Evolutionary conservation across 2,797 vertebrate genomes (phyloP), one percentile per base, ranked within the genome.

Genomic region (Lerista edwardsae): DNA sequence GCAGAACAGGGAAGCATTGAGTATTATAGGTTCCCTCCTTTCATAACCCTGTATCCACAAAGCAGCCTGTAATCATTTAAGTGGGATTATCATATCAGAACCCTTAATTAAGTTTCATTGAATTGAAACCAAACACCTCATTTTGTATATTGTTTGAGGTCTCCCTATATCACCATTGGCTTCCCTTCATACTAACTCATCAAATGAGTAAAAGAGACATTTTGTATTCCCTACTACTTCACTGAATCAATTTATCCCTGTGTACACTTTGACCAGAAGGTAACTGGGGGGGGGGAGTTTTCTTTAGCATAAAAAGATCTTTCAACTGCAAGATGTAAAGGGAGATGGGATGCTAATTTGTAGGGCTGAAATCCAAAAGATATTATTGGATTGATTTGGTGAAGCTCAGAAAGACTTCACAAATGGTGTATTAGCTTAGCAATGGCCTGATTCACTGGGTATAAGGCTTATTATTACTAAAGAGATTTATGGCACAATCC

Each of bases 1-100:
- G 92, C 89, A 96, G 92, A 95, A 95, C 92, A 74, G 95, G 95
- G 94, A 94, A 96, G 93, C 89, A 93, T 95, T 94, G 94, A 92
- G 92, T 94, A 94, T 95, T 92, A 90, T 92, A 86, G n/a, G 89
- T 91, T 89, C 86, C 76, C 86, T 80, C 89, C 90, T 94, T 87
- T 90, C 88, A 75, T 82, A 80, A 86, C 89, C 88, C 89, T 84
- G 92, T 84, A 90, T 94, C 91, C 84, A 80, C 51, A 41, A 84
- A 87, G 82, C 75, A 74, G 89, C 85, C 89, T 90, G 86, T 92
- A 93, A 94, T 90, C 91, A 86, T 94, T 91, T 95, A 94, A 96
- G 92, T 94, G 88, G 85, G 89, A 96, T 94, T 94, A 95, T 94
- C 94, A 93, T 94, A 94, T 95, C 92, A 95, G 94, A 95, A 93